phyloP scores from a whole-genome alignment of 2,888 invertebrate species.

The Proisotoma minuta region DNA sequence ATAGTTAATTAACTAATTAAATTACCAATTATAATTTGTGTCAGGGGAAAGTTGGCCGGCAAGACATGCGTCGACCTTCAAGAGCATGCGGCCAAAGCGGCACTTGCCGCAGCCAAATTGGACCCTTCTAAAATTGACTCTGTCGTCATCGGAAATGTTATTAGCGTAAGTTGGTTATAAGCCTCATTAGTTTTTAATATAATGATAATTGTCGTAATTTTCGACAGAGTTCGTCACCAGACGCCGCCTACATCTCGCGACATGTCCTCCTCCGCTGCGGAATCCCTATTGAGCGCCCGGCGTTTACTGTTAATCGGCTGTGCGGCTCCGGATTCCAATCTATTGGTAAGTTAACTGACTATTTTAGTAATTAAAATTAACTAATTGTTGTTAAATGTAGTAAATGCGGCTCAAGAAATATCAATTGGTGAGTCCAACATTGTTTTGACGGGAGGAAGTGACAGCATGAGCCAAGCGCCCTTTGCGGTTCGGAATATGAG shows the following conservation, averaged over 20 bases:
- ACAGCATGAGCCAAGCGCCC: conserved; percentile 93
- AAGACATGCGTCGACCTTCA: conserved; percentile 73
- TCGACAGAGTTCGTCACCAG: conserved; percentile 65
- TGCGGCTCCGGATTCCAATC: conserved; percentile 98
- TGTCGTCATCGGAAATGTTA: conserved; percentile 83
- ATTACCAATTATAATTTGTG: too few species aligned
- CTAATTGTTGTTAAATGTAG: too few species aligned
- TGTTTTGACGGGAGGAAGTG: conserved; percentile 67
- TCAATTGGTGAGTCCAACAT: conserved; percentile 60
- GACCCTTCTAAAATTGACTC: conserved; percentile 82
- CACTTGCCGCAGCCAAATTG: conserved; percentile 70
- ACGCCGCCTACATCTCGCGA: conserved; percentile 79
- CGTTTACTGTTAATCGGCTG: conserved; percentile 81
- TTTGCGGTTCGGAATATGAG: conserved; percentile 77
- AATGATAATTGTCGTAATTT: neutral
- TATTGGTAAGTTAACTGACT: too few species aligned
- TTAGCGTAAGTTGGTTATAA: conserved; percentile 61
- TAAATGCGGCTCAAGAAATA: conserved; percentile 65
- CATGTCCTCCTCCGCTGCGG: conserved; percentile 82
- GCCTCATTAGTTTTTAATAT: neutral
- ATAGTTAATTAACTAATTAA: too few species aligned
- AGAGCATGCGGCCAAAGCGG: conserved; percentile 74
- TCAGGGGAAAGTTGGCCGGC: conserved; percentile 65
- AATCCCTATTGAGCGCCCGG: conserved; percentile 78
- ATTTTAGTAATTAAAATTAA: too few species aligned